Percentiles rank a stretch among this genome's conserved stretches.
Conservation (phyloP, 92 coral and sea anemone species). For the Porites cylindrica region DNA sequence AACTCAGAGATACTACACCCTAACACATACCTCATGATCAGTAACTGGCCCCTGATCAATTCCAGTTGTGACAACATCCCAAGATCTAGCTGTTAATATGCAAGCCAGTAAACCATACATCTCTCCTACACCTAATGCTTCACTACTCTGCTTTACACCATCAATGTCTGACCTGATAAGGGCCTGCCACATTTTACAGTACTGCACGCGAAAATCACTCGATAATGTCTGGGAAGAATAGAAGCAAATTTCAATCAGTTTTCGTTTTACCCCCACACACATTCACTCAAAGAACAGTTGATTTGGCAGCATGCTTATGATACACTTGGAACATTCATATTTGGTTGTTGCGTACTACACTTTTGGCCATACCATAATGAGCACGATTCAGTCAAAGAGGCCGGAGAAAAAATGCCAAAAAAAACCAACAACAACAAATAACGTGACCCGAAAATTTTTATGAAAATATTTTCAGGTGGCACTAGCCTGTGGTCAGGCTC, state of each 20-base stretch:
- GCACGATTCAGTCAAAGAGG: no score
- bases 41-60: constrained; percentile 84
- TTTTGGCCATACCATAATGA: no score
- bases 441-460: no score
- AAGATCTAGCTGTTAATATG: constrained; percentile 94
- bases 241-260: not conserved
- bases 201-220: constrained; percentile 90
- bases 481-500: no score
- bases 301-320: no score
- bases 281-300: no score
- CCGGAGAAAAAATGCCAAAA: no score
- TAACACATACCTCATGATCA: constrained; percentile 77
- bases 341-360: no score
- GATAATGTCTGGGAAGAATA: constrained; percentile 69
- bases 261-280: not conserved
- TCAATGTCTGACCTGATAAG: constrained; percentile 88
- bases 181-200: constrained; percentile 97
- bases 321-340: no score
- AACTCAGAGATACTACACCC: not conserved
- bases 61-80: constrained; percentile 93
- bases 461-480: no score
- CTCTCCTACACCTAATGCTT: constrained; percentile 89
- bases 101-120: constrained; percentile 94
- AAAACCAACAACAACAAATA: no score
- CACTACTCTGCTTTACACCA: constrained; percentile 90